Conservation (phyloP, 2,797 vertebrate species). For the Simalia tracyae region DNA sequence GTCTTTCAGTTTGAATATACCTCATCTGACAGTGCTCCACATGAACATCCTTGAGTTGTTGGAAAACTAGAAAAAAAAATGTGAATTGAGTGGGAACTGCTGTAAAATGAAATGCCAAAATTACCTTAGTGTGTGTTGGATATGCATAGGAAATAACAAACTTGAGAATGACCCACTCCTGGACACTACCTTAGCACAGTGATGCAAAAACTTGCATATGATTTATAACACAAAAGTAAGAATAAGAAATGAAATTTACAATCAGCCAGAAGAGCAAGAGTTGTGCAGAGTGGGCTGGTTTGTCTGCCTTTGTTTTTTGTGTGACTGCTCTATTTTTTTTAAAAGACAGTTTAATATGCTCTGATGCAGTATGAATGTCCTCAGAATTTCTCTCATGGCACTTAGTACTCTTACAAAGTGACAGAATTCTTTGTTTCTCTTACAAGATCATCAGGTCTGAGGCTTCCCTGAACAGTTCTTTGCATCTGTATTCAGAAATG, state of each 20-base stretch:
- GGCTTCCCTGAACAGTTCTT: neutral
- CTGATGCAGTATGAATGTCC: neutral
- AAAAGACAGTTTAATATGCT: neutral
- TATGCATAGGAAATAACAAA: neutral
- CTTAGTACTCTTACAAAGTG: neutral
- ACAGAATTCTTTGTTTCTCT: neutral
- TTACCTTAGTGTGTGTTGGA: neutral
- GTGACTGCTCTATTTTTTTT: neutral
- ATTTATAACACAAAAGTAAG: neutral
- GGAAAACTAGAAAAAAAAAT: slow-evolving; percentile 14
- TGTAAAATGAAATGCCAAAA: slow-evolving; percentile 20
- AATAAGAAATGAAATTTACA: neutral
- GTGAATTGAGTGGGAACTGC: neutral
- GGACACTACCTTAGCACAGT: neutral
- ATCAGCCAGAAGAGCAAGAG: neutral
- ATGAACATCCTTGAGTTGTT: slow-evolving; percentile 1
- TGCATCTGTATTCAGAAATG: neutral
- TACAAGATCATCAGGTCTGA: neutral
- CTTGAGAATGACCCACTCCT: neutral
- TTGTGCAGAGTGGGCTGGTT: neutral
- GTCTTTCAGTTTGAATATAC: slow-evolving; percentile 30
- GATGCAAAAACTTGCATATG: neutral
- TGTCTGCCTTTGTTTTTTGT: neutral
- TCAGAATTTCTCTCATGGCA: neutral
- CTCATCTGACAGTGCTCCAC: neutral